Percentiles rank a stretch among this genome's conserved stretches.
Conservation (phyloP, 2,797 vertebrate species). For the Scolopax rusticola region DNA sequence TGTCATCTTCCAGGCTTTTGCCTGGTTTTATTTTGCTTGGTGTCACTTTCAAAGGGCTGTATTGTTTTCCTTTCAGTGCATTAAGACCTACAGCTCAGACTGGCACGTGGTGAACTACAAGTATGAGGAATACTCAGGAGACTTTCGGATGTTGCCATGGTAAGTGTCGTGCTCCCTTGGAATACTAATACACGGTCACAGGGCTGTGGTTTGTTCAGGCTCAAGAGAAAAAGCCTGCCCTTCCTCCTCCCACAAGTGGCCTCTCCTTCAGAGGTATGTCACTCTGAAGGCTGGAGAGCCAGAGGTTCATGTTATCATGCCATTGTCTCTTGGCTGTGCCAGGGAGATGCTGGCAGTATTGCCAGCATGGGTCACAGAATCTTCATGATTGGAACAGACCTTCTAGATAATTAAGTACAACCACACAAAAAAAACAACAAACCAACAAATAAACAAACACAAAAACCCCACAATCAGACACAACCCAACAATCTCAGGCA, state of each 20-base stretch:
- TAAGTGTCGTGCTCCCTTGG: constrained; percentile 72
- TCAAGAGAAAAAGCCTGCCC: not conserved
- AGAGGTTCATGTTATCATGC: accelerated
- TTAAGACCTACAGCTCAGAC: constrained; percentile 96
- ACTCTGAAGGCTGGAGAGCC: not conserved
- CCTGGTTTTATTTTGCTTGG: not conserved
- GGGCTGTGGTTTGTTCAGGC: not conserved
- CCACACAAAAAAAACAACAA: too few relatives aligned
- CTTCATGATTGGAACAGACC: too few relatives aligned
- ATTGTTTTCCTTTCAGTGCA: constrained; percentile 88
- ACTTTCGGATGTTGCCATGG: constrained; percentile 96
- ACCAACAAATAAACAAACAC: too few relatives aligned
- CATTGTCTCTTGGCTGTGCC: not conserved
- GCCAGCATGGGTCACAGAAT: not conserved
- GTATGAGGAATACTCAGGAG: constrained; percentile 95
- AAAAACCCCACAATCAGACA: too few relatives aligned
- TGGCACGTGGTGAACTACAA: constrained; percentile 97
- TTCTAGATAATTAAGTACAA: too few relatives aligned
- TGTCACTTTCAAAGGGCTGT: not conserved
- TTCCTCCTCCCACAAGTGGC: not conserved
- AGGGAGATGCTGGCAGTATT: not conserved
- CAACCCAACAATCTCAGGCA: too few relatives aligned
- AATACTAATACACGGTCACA: not conserved
- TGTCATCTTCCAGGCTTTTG: constrained; percentile 13
- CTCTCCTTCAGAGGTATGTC: not conserved